These are phyloP conservation scores for Gulo gulo DNA, from an alignment of 2,113 vertebrate genomes.

Conservation along the genomic window DNA sequence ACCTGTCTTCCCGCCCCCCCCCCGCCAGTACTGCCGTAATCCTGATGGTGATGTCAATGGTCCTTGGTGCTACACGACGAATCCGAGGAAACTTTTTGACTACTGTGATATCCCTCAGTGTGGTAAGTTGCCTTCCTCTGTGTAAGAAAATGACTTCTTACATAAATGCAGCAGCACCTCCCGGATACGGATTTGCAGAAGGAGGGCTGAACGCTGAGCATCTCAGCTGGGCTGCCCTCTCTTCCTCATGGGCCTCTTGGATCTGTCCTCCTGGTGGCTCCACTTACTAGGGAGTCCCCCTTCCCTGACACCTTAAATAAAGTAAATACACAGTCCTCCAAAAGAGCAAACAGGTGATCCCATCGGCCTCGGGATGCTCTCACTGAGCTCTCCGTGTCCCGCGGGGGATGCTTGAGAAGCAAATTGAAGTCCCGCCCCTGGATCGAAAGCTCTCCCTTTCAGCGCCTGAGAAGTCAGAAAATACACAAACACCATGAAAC, in stretches of 20 bases:
- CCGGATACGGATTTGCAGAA: not conserved
- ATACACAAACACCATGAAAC: not conserved
- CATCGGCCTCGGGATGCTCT: fast-evolving
- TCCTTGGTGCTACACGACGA: slow-evolving; percentile 96
- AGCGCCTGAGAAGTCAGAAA: not conserved
- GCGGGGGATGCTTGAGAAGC: not conserved
- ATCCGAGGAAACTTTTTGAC: slow-evolving; percentile 89
- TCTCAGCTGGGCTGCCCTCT: not conserved
- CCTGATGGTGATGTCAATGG: slow-evolving; percentile 93
- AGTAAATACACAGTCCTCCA: not conserved
- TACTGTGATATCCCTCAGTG: slow-evolving; percentile 93
- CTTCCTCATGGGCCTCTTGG: not conserved
- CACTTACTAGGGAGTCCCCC: not conserved
- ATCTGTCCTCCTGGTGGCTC: not conserved
- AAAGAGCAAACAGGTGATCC: not conserved
- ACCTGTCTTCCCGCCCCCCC: too few species aligned
- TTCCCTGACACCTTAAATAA: not conserved
- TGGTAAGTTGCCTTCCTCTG: slow-evolving; percentile 81
- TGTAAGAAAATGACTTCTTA: not conserved
- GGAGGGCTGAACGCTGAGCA: not conserved
- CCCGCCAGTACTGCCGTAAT: slow-evolving; percentile 95
- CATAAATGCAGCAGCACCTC: not conserved
- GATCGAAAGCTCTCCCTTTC: not conserved
- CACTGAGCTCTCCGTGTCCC: too few species aligned
- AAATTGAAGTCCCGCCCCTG: not conserved